These are phyloP conservation scores for Rhizoglyphus robini DNA, from an alignment of 1,140 invertebrate genomes.

Conservation along the genomic window DNA sequence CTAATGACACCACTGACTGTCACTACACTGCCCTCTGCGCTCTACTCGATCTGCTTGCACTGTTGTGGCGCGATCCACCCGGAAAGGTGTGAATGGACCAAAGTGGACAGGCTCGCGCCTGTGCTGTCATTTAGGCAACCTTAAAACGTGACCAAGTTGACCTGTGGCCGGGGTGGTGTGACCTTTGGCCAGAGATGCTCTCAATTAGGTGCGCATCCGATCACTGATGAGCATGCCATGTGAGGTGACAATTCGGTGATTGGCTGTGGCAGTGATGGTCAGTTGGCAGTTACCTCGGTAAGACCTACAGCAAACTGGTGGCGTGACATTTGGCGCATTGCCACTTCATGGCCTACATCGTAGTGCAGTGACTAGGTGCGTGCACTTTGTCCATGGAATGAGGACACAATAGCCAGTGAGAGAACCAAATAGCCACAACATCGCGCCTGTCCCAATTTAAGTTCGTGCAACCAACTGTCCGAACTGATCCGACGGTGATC, in stretches of 20 bases:
- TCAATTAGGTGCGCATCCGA: too few relatives aligned
- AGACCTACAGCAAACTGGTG: too few relatives aligned
- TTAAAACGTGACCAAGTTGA: too few relatives aligned
- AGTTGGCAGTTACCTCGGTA: neutral
- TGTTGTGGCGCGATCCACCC: too few relatives aligned
- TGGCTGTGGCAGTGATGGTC: neutral
- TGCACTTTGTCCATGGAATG: neutral
- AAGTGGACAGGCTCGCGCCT: neutral
- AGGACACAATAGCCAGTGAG: neutral
- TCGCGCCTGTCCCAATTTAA: slow-evolving; percentile 14
- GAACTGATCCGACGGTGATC: neutral
- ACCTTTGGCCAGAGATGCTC: too few relatives aligned
- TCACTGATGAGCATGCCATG: too few relatives aligned
- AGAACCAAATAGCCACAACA: slow-evolving; percentile 1
- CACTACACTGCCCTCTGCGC: neutral
- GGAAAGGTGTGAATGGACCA: neutral
- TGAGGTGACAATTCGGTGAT: too few relatives aligned
- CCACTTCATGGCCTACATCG: neutral
- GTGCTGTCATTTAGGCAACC: too few relatives aligned
- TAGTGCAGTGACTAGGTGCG: neutral
- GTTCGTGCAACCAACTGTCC: neutral
- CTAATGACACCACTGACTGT: neutral
- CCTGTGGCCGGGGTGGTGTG: too few relatives aligned
- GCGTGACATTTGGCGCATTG: too few relatives aligned
- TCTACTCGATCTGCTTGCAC: too few relatives aligned